Evolutionary conservation across 2,113 vertebrate species (phyloP), one percentile per base, ranked within the genome.

Genomic region (Pyrgilauda ruficollis): DNA sequence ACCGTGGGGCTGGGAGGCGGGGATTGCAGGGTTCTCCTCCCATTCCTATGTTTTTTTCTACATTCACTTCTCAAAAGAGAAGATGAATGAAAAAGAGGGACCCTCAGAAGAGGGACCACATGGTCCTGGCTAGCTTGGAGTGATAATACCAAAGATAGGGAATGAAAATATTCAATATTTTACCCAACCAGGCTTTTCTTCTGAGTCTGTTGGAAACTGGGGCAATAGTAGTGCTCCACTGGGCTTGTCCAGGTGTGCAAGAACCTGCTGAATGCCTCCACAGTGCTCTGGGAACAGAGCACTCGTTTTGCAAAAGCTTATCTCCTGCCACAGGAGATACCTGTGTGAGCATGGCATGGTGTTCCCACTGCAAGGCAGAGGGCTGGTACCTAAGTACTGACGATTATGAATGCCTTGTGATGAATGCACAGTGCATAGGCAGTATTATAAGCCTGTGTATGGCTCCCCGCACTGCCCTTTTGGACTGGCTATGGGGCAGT

Each of bases 361-460:
- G 16, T 49, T 91, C 58, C 31, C 18, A 13, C 11, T 5, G 6
- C 16, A 6, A 30, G 67, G 55, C 53, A 44, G 37, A 47, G 64
- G 46, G 18, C 20, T 50, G 81, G 37, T 53, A 24, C 39, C 43
- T 20, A 31, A 55, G 17, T 21, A 26, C 33, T 31, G 28, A 6
- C 1, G 11, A 61, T 55, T 39, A 30, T 13, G 41, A 61, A 49
- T 16, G 58, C 22, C 46, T 16, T n/a, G 41, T 49, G 44, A 46
- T 30, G 63, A 64, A 76, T 50, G 26, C 44, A 8, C 13, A 30
- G 64, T 13, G 19, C 5, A 13, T 4, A 23, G 75, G 37, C 46
- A 30, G n/a, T n/a, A n/a, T n/a, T n/a, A n/a, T n/a, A n/a, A n/a
- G 23, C 2, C 1, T 1, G 2, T 2, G 7, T 10, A 19, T 3